Conservation (phyloP, 2,797 vertebrate species). For the Enteromius radiatus region DNA sequence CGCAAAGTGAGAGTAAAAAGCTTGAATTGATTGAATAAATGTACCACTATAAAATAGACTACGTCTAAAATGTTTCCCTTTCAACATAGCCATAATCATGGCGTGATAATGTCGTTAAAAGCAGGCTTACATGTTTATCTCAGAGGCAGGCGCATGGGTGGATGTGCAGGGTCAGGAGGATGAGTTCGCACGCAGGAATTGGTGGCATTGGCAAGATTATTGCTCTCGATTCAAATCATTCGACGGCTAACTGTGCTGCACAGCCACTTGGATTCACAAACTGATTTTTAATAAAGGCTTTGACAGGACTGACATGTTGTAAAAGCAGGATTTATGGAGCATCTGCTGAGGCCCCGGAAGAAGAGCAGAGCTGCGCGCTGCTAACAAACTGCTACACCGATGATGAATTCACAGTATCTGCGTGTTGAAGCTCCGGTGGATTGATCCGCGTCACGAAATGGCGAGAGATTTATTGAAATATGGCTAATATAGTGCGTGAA, state of each 20-base stretch:
- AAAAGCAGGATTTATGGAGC: background rate
- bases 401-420: background rate
- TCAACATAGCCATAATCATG: background rate
- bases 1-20: background rate
- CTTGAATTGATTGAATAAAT: background rate
- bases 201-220: constrained; percentile 19
- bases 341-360: constrained; percentile 39
- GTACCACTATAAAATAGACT: background rate
- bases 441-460: background rate
- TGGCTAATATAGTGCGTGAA: background rate
- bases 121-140: constrained; percentile 57
- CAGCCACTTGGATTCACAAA: background rate
- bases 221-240: background rate
- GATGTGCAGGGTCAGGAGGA: constrained; percentile 27
- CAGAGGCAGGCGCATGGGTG: constrained; percentile 5
- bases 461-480: background rate
- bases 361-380: constrained; percentile 6
- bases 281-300: background rate
- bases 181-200: background rate
- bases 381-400: background rate
- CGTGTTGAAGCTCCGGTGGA: background rate
- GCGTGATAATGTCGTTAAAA: background rate
- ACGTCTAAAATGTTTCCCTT: background rate
- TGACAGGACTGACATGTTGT: background rate
- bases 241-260: background rate